Evolutionary conservation across 2,797 vertebrate species (phyloP).

Genomic region (Halcyon smyrnensis): DNA sequence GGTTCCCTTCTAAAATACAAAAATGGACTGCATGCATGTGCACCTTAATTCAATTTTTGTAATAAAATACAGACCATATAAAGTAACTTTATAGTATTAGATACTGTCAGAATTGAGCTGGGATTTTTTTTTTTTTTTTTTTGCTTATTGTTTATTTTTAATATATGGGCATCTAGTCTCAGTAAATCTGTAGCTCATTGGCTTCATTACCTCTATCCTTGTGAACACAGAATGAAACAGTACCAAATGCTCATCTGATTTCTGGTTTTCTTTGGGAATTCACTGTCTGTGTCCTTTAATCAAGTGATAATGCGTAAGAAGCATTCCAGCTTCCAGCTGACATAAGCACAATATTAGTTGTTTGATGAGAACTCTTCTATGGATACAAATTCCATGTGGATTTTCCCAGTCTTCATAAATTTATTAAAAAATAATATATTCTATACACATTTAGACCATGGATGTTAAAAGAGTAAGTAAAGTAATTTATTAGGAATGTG

Average conservation of each 20-base stretch:
- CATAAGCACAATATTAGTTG: slow-evolving; percentile 12
- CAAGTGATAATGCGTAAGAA: slow-evolving; percentile 45
- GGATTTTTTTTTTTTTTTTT: not conserved
- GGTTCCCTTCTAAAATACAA: slow-evolving; percentile 76
- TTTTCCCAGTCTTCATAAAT: slow-evolving; percentile 44
- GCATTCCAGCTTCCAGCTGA: not conserved
- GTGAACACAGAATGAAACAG: not conserved
- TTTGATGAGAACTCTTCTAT: slow-evolving; percentile 27
- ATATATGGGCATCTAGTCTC: not conserved
- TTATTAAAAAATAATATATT: slow-evolving; percentile 50
- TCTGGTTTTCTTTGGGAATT: slow-evolving; percentile 35
- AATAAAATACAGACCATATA: slow-evolving; percentile 74
- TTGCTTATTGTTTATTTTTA: not conserved
- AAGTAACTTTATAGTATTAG: slow-evolving; percentile 71
- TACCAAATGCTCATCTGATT: not conserved
- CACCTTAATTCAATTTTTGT: slow-evolving; percentile 82
- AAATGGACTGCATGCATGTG: slow-evolving; percentile 77
- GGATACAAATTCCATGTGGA: slow-evolving; percentile 35
- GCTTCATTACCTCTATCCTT: not conserved
- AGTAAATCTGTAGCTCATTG: slow-evolving; percentile 6
- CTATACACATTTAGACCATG: slow-evolving; percentile 9
- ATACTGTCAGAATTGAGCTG: slow-evolving; percentile 5
- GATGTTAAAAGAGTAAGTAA: slow-evolving; percentile 11
- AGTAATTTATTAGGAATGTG: not conserved
- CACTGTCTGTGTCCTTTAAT: slow-evolving; percentile 37